Base-by-base conservation (phyloP, 2,888 invertebrate genomes). In the Ashinkailepas kermadecensis region DNA sequence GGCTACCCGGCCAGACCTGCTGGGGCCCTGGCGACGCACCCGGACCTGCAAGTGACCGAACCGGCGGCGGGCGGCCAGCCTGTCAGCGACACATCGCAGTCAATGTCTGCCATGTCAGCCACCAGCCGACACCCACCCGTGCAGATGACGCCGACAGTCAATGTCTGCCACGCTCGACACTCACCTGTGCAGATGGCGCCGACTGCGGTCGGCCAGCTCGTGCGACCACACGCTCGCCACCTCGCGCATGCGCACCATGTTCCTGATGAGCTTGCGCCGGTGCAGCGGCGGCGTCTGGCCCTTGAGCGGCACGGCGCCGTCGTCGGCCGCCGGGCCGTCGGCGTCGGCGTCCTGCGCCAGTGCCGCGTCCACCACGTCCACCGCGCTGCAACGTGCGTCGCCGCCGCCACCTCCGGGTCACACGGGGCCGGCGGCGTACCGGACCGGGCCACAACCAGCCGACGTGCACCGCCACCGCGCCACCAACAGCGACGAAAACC, bases 271-370 rank as follows among this genome's bases (percentile, higher is more conserved):
- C 4, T 23, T n/a, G 6, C 78, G 78, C 23, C 78, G 78, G 8
- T 54, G 54, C 78, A 15, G 6, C 57, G 78, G 78, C 57, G 78
- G 78, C 81, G 81, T 70, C 81, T 80, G 64, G 67, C 65, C 81
- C 56, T 80, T 70, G 23, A 56, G 21, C 62, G 62, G 21, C 62
- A 62, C 18, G n/a, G 62, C 64, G 11, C 13, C 62, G 81, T 64
- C 81, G 15, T 11, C n/a, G 9, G 6, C n/a, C 11, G 3, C n/a
- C 58, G n/a, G 58, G 2, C 23, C 15, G 21, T n/a, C 57, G 65
- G n/a, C 65, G 11, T n/a, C 23, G 58, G 12, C 78, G n/a, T 78
- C 78, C 56, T 39, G 25, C 8, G 74, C 39, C 18, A 74, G 54
- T 0, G 74, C 74, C 18, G 74, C 74, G 74, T 74, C 74, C 54